Base-by-base conservation (phyloP, 1,140 invertebrate species). In the Bombus balteatus region DNA sequence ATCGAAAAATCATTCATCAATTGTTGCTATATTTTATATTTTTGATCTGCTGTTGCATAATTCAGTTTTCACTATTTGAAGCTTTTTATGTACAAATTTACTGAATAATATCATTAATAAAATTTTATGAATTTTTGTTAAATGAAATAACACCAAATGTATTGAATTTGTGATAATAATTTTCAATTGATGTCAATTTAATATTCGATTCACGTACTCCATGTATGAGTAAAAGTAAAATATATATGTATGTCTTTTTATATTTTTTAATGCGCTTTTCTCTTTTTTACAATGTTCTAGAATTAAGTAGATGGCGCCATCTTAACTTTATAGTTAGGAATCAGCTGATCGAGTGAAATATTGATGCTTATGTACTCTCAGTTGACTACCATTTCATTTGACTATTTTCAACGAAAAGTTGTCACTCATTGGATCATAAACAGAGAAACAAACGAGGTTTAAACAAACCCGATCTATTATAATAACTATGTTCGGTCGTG, bases 401-500 rank as follows among this genome's bases (percentile, higher is more conserved):
- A 43, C 25, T 34, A 6, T 78, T 34, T 79, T 37, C n/a, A 34
- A 25, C 25, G 8, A 80, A 70, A 53, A 70, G 34, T 39, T 79
- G 32, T 72, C 68, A 85, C 22, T 41, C 8, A 3, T 65, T 39
- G 9, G 25, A 53, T 72, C 37, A 15, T 6, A 41, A 59, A 25
- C 13, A 72, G 1, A 59, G 34, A 80, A 85, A 85, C 76, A 85
- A 73, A n/a, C 41, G 77, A 85, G 25, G 18, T 15, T 66, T 71
- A 83, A 75, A 28, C 13, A 68, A 77, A 62, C 39, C 15, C 22
- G 10, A 66, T 32, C 41, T 72, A 83, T 47, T 3, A 28, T 77
- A 71, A 37, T 72, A 81, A 87, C 82, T 91, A 94, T 94, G 93
- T 93, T 93, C 75, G 80, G 81, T 82, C 90, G 87, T 87, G 68